Evolutionary conservation across 2,888 invertebrate species (phyloP), one percentile per base, ranked within the genome.

Genomic region (Saturnia pavonia): DNA sequence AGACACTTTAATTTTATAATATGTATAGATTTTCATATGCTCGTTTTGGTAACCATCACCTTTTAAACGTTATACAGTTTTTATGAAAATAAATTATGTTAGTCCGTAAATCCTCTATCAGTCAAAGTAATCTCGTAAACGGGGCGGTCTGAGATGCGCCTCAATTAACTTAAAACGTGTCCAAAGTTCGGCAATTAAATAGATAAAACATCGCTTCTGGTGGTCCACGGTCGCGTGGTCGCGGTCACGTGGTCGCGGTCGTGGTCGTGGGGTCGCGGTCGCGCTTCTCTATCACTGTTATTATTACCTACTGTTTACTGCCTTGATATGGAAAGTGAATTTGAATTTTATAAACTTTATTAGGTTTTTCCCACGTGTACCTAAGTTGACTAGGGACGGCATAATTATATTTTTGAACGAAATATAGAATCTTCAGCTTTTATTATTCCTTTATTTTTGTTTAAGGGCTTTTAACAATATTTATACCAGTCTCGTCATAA

Each of bases 151-250:
- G 82, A 76, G 84, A 80, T 83, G 83, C 84, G 84, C 85, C 85
- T 88, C 92, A 91, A 91, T 92, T 92, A 92, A 91, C 88, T 84
- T 78, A 85, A 88, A 88, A 86, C 89, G 89, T 91, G 92, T 91
- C 86, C 85, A 81, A 86, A 86, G 81, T 81, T 82, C 82, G 81
- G 87, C 88, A 90, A 91, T 92, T 91, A 89, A 88, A 86, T 85
- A 89, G 93, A 92, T 92, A 92, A 88, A 77, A 74, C 72, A 72
- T 75, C 91, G 83, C 86, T 88, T 85, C 85, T 85, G 92, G 92
- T 92, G 92, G 92, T 92, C 45, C n/a, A 42, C 25, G 27, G 12
- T 48, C 51, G n/a, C 54, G 22, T 19, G 54, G 54, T 54, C 51
- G 7, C 51, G n/a, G n/a, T 51, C 19, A 51, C 6, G 51, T 7